Conservation (phyloP, 2,113 vertebrate genomes). For the Columbina picui region DNA sequence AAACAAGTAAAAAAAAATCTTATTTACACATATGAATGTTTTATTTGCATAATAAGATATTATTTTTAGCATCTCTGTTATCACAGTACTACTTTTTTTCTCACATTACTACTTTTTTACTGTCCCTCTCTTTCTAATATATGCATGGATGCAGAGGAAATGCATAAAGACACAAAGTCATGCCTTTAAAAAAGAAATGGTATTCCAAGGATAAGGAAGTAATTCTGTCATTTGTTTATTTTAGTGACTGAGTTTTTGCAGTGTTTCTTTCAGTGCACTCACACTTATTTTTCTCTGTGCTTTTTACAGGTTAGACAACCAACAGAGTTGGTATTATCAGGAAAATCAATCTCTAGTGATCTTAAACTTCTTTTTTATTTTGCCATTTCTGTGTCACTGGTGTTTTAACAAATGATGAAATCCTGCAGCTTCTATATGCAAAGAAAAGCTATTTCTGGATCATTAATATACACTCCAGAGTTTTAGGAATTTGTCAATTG, state of each 20-base stretch:
- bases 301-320: not conserved
- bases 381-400: rapidly evolving
- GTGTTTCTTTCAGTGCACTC: not conserved
- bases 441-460: not conserved
- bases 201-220: not conserved
- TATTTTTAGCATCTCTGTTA: not conserved
- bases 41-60: not conserved
- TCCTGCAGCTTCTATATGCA: not conserved
- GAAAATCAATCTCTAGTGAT: not conserved
- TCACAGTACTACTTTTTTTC: not conserved
- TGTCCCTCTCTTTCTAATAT: not conserved
- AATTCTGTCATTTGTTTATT: not conserved
- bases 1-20: not conserved
- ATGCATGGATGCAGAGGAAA: not conserved
- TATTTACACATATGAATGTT: not conserved
- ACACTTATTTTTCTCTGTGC: not conserved
- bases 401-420: not conserved
- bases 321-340: not conserved
- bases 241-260: not conserved
- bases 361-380: not conserved
- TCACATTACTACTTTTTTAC: not conserved
- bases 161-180: not conserved
- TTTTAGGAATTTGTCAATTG: not conserved
- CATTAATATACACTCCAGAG: not conserved
- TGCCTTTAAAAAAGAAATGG: not conserved